Percentiles rank a stretch among this genome's conserved stretches.
Evolutionary conservation across 2,888 invertebrate species (phyloP).

Genomic region (Sinodicranocentrus sp.): DNA sequence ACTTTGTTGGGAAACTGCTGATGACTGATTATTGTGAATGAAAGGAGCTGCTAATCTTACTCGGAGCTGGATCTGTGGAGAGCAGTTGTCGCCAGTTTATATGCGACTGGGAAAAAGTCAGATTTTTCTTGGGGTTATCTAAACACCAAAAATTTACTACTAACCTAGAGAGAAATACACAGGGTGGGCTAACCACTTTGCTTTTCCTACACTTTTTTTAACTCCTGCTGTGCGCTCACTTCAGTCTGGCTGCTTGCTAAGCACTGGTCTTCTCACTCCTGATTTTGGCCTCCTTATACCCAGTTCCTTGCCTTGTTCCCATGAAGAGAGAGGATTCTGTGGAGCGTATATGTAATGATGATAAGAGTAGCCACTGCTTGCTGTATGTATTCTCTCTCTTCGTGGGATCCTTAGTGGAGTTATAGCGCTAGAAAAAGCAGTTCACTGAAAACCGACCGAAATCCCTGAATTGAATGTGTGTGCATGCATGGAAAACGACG

Average conservation of each 20-base stretch:
- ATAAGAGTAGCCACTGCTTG: constrained; percentile 62
- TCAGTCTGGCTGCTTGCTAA: constrained; percentile 36
- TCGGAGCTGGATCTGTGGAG: background rate
- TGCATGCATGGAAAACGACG: constrained; percentile 36
- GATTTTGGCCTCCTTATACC: constrained; percentile 67
- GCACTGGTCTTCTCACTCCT: constrained; percentile 49
- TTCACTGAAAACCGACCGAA: constrained; percentile 28
- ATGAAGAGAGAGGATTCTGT: constrained; percentile 33
- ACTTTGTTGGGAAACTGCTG: background rate
- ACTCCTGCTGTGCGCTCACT: background rate
- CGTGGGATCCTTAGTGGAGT: background rate
- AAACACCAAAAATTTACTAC: constrained; percentile 36
- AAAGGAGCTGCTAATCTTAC: background rate
- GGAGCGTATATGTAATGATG: constrained; percentile 30
- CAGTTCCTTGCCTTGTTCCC: constrained; percentile 23
- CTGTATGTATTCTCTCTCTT: constrained; percentile 19
- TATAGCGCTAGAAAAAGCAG: constrained; percentile 16
- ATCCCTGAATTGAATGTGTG: constrained; percentile 57
- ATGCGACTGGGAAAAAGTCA: background rate
- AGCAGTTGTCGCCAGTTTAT: background rate
- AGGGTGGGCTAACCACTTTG: too few relatives aligned
- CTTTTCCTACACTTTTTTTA: background rate
- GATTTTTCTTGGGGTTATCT: constrained; percentile 36
- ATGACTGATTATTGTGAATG: constrained; percentile 10
- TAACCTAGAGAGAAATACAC: background rate